These are phyloP conservation scores for Alexandromys fortis DNA, from an alignment of 2,113 vertebrate genomes.

Conservation along the genomic window DNA sequence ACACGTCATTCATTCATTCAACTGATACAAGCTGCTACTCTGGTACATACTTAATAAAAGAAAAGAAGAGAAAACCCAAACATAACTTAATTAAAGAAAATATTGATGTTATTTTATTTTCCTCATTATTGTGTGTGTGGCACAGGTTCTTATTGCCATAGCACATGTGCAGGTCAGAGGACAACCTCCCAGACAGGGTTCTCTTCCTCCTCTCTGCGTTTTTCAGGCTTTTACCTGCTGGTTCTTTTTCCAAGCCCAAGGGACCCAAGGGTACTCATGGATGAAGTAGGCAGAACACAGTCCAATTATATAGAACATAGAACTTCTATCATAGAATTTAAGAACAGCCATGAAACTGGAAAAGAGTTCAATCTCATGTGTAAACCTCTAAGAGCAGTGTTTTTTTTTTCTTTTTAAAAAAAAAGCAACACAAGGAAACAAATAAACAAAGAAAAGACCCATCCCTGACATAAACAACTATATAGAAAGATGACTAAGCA, in stretches of 20 bases:
- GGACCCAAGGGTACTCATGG: not conserved
- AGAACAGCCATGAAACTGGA: not conserved
- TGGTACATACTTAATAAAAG: not conserved
- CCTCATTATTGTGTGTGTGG: not conserved
- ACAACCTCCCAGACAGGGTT: not conserved
- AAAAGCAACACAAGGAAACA: not conserved
- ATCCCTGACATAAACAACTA: not conserved
- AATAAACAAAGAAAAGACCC: not conserved
- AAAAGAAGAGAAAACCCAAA: not conserved
- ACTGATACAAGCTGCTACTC: not conserved
- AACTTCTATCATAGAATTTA: not conserved
- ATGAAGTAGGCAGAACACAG: not conserved
- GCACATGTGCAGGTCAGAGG: not conserved
- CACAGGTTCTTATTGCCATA: not conserved
- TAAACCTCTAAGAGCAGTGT: not conserved
- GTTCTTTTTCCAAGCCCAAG: too few relatives aligned
- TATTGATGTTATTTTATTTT: not conserved
- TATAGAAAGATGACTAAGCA: not conserved
- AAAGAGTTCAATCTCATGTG: not conserved
- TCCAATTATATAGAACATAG: not conserved
- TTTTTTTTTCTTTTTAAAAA: not conserved
- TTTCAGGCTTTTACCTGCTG: not conserved
- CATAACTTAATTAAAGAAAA: not conserved
- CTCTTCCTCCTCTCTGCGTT: not conserved
- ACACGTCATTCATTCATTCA: too few relatives aligned